phyloP scores from a whole-genome alignment of 2,888 invertebrate genomes.

The Polymixis flavicincta region DNA sequence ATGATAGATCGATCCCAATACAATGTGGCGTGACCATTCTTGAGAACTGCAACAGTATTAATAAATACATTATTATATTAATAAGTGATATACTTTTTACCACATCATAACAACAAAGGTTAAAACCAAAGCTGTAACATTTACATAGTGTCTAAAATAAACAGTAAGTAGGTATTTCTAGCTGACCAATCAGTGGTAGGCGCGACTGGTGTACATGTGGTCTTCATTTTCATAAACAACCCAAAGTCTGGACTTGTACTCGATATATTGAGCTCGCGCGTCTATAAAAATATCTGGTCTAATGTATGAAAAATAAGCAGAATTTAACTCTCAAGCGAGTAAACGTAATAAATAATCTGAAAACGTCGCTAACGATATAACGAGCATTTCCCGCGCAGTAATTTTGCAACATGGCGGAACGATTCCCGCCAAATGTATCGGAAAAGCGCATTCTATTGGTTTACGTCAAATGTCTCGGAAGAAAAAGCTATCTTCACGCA shows the following conservation, averaged over 20 bases:
- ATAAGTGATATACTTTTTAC: background rate
- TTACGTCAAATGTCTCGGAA: conserved; percentile 31
- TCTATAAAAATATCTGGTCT: background rate
- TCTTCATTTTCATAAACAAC: background rate
- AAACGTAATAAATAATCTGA: background rate
- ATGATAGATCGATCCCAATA: too few relatives aligned
- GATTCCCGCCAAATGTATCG: conserved; percentile 48
- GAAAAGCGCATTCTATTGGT: conserved; percentile 52
- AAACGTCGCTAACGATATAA: conserved; percentile 25
- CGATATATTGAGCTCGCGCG: background rate
- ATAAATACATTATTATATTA: too few relatives aligned
- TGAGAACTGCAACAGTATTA: too few relatives aligned
- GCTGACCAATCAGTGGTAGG: background rate
- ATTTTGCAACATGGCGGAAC: conserved; percentile 26
- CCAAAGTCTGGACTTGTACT: background rate
- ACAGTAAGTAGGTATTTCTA: background rate
- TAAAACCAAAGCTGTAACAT: background rate
- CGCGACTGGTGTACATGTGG: background rate
- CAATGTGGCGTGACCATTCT: too few relatives aligned
- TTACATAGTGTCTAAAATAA: background rate
- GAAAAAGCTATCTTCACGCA: conserved; percentile 31
- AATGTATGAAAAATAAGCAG: background rate
- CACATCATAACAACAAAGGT: background rate
- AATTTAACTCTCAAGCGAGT: background rate
- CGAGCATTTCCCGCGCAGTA: conserved; percentile 22